Base-by-base conservation (phyloP, 2,113 vertebrate genomes). In the Nannospalax galili region DNA sequence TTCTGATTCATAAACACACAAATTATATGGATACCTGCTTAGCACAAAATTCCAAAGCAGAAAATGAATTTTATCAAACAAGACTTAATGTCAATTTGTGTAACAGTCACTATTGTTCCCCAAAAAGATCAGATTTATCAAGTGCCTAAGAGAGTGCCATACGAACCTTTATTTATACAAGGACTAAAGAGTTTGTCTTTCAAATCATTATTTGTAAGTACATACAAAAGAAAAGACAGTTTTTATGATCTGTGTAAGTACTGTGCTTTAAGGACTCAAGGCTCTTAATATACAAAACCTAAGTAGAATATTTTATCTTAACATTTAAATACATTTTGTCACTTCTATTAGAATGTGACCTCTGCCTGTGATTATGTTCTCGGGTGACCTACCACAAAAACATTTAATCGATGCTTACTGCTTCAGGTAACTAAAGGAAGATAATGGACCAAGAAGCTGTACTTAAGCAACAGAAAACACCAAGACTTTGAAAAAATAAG, bases 311-410 rank as follows among this genome's bases (percentile, higher is more conserved):
- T 40, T 58, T 87, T 7, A 24, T 58, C 73, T 88, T 92, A 62
- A 90, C 16, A 67, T 93, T 67, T 92, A 85, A 93, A 93, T 20
- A 95, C 60, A 80, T 11, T 26, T 87, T 58, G 93, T 56, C 67
- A 73, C 0, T 79, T 30, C 48, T 28, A 60, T 2, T 30, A 70
- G 3, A 84, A 3, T 74, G 72, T 56, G 75, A 26, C 74, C 37
- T 75, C 22, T 90, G 6, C 22, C 2, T 16, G 74, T 5, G 87
- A 81, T 20, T 45, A 37, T 20, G 85, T 86, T 37, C 48, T 82
- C 35, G 12, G 86, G 32, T 72, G 20, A 93, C 2, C 22, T 64
- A 67, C 28, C 62, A 89, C n/a, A 94, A 86, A n/a, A 26, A 56
- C 69, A 87, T 19, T 74, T 70, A 88, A 72, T 48, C 37, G 19